A percentile compares a stretch with the other conserved stretches of the same genome.
Conservation (phyloP, 2,888 invertebrate species). For the Uloborus plumipes region DNA sequence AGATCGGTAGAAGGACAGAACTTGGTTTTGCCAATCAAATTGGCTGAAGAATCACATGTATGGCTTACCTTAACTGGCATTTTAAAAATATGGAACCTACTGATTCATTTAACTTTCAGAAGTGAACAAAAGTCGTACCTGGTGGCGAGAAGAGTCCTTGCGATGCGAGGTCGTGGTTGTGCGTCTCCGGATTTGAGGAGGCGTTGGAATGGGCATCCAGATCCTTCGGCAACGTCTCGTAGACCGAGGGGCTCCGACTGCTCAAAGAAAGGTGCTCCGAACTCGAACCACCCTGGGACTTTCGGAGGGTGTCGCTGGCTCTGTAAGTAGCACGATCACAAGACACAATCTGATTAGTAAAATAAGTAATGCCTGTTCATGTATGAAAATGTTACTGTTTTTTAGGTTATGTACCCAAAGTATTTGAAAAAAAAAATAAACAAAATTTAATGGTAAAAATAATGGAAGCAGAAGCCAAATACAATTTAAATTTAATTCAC, state of each 20-base stretch:
- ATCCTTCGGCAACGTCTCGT: constrained; percentile 62
- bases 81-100: constrained; percentile 27
- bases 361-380: no score
- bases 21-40: no score
- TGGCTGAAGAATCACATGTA: no score
- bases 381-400: no score
- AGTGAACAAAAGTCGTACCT: constrained; percentile 14
- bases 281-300: constrained; percentile 60
- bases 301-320: constrained; percentile 59
- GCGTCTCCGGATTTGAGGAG: constrained; percentile 3
- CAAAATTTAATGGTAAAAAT: not conserved
- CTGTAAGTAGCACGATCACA: constrained; percentile 10
- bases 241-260: constrained; percentile 62
- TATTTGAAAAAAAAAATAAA: not conserved
- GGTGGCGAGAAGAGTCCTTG: constrained; percentile 53
- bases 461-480: no score
- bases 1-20: no score
- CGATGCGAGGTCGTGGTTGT: not conserved
- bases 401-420: not conserved
- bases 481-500: no score
- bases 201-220: constrained; percentile 39
- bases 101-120: constrained; percentile 1
- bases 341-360: no score
- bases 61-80: no score
- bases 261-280: constrained; percentile 59